Percentiles rank a stretch among this genome's conserved stretches.
Conservation (phyloP, 2,888 invertebrate genomes). For the Platycnemis pennipes region DNA sequence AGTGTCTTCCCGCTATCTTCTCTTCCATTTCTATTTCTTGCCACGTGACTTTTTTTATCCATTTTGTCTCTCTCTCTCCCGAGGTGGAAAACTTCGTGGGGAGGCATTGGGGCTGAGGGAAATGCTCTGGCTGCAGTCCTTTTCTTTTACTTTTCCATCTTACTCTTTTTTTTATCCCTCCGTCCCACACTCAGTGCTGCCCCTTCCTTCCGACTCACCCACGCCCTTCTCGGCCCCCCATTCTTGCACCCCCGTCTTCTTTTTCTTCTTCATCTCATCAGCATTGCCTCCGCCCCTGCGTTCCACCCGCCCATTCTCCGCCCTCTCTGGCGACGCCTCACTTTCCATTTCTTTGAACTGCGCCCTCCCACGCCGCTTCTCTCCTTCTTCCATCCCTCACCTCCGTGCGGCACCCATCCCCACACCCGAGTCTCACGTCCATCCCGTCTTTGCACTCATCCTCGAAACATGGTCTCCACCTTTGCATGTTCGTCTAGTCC, state of each 20-base stretch:
- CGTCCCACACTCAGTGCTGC: neutral
- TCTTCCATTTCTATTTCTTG: conserved; percentile 19
- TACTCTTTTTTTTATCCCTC: neutral
- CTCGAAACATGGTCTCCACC: neutral
- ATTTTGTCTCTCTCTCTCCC: neutral
- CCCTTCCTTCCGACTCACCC: neutral
- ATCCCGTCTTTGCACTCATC: too few relatives aligned
- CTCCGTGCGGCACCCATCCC: too few relatives aligned
- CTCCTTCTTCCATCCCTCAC: neutral
- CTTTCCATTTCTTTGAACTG: conserved; percentile 51
- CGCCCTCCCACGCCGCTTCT: neutral
- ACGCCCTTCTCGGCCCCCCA: neutral
- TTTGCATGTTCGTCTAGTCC: neutral
- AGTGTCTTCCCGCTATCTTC: neutral
- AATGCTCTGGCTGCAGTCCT: neutral
- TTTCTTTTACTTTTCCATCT: neutral
- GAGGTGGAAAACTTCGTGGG: conserved; percentile 16
- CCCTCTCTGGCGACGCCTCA: neutral
- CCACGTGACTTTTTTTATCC: conserved; percentile 3
- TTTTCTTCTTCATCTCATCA: conserved; percentile 28
- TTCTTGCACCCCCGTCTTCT: neutral
- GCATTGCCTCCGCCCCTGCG: neutral
- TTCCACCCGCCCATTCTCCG: neutral
- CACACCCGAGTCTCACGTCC: too few relatives aligned
- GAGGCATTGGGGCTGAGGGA: neutral